phyloP scores from a whole-genome alignment of 2,113 vertebrate species.

The Megaptera novaeangliae region DNA sequence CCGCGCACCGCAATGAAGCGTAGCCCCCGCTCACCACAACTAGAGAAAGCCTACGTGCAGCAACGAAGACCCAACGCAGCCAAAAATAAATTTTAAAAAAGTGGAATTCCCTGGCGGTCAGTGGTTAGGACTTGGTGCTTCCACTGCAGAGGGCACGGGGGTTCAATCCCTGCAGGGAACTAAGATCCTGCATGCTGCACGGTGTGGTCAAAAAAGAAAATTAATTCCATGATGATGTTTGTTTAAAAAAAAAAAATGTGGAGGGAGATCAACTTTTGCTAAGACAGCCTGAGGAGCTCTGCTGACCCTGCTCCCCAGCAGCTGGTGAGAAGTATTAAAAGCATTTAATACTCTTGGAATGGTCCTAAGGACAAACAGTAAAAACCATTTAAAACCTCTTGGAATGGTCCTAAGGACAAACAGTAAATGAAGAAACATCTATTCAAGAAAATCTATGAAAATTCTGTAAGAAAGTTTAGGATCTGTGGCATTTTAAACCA shows the following conservation, averaged over 20 bases:
- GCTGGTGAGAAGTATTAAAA: not conserved
- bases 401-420: not conserved
- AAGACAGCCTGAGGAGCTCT: not conserved
- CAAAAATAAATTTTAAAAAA: no score
- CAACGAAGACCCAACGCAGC: no score
- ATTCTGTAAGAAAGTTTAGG: not conserved
- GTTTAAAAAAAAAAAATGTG: not conserved
- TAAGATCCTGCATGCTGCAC: no score
- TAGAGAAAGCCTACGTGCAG: no score
- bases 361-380: not conserved
- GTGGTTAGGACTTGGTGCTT: not conserved
- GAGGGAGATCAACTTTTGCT: not conserved
- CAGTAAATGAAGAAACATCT: not conserved
- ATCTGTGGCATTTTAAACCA: not conserved
- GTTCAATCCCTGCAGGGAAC: not conserved
- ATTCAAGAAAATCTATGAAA: not conserved
- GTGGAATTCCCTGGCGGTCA: not conserved
- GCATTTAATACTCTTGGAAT: not conserved
- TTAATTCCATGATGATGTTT: not conserved
- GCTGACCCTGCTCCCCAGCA: not conserved
- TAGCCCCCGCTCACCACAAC: no score
- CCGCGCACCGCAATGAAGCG: no score
- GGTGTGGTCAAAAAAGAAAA: not conserved
- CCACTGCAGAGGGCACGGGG: not conserved
- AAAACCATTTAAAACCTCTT: not conserved